Conservation (phyloP, 1,140 invertebrate genomes). For the Caenorhabditis tropicalis region DNA sequence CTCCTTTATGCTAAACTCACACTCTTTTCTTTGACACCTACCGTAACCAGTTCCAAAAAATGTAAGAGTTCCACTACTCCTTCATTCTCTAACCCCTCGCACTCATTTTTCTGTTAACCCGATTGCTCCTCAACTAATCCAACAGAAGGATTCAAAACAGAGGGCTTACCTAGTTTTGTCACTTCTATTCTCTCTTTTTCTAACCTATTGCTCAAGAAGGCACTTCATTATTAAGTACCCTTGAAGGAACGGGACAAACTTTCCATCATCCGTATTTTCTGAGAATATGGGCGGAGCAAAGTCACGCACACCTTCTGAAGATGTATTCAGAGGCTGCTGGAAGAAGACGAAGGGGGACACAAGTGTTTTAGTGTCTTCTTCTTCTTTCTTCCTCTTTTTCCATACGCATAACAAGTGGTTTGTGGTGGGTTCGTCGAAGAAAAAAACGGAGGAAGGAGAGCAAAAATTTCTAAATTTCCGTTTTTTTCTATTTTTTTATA, state of each 20-base stretch:
- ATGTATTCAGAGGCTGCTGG: not conserved
- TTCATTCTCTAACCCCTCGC: too few species aligned
- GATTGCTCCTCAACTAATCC: too few species aligned
- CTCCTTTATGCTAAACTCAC: too few species aligned
- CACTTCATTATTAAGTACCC: conserved; percentile 4
- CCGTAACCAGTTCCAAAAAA: too few species aligned
- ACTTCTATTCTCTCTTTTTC: too few species aligned
- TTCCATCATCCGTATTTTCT: too few species aligned
- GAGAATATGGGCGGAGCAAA: not conserved
- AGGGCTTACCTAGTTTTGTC: too few species aligned
- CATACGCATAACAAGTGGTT: conserved; percentile 7
- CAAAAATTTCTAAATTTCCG: not conserved
- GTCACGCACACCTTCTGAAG: conserved; percentile 26
- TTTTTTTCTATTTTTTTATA: not conserved
- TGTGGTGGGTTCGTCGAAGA: not conserved
- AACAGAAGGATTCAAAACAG: too few species aligned
- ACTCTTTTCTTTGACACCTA: too few species aligned
- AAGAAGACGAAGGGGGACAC: not conserved
- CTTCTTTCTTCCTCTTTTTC: not conserved
- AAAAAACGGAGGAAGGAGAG: not conserved
- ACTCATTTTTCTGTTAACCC: too few species aligned
- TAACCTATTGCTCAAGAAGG: too few species aligned
- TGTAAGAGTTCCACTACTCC: too few species aligned
- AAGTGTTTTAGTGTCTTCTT: not conserved
- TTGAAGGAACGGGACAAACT: not conserved